A percentile compares a stretch with the other conserved stretches of the same genome.
phyloP scores from a whole-genome alignment of 1,140 invertebrate species.

The Drosophila melanogaster region Release_6_plus_ISO1_MT NT_033779.5:1890501-1891000 shows the following conservation, averaged over 20 bases:
- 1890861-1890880: conserved; percentile 28
- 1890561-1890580: conserved; percentile 2
- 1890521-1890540: conserved; percentile 33
- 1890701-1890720: too few relatives aligned
- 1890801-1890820: conserved; percentile 36
- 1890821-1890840: conserved; percentile 43
- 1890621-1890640: not conserved
- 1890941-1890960: not conserved
- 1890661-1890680: not conserved
- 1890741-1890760: not conserved
- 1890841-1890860: conserved; percentile 66
- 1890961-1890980: conserved; percentile 10
- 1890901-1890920: conserved; percentile 65
- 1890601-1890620: conserved; percentile 24
- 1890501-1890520: conserved; percentile 29
- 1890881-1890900: not conserved
- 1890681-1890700: too few relatives aligned
- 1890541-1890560: conserved; percentile 9
- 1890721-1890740: not conserved
- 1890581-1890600: conserved; percentile 6
- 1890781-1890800: conserved; percentile 2
- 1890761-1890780: not conserved
- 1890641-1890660: conserved; percentile 2
- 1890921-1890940: conserved; percentile 68
- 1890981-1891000: conserved; percentile 67